Base-by-base conservation (phyloP, 2,888 invertebrate species). In the Melieria picta region DNA sequence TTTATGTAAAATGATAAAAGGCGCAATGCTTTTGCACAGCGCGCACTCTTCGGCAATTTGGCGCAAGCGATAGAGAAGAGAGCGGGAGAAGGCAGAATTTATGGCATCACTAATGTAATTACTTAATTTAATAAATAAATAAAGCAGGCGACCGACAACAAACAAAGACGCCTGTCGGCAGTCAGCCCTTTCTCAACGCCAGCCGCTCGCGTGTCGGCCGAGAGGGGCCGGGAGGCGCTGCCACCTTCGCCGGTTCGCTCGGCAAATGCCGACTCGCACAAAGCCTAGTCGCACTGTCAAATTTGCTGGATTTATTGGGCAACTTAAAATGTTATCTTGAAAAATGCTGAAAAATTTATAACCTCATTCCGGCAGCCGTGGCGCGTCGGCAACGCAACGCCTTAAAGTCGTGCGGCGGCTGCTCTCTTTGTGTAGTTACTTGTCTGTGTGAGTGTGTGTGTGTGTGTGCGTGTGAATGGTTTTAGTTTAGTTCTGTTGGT, bases 51-150 rank as follows among this genome's bases (percentile, higher is more conserved):
- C n/a, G 30, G 13, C 16, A 56, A 13, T 56, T 56, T 30, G 7
- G 56, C 9, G 6, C 30, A 30, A 13, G 30, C 6, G 10, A 4
- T 2, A 13, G 30, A 13, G 6, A 56, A 13, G 43, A 60, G 62
- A 11, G 43, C 16, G 16, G 63, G 62, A 56, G 10, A 45, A 63
- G 45, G 30, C 30, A 56, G 46, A 69, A 70, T 70, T 75, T 77
- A 72, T 75, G 78, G 77, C 79, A 75, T 74, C 78, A 77, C 75
- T 74, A 74, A 80, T 79, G 80, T 80, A 82, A 82, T 83, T 82
- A 82, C 81, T 82, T 81, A 78, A 82, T 80, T 82, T 79, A 80
- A 80, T 77, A 79, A 78, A 75, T 77, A 62, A 58, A 55, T 60
- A 68, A 10, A 46, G 45, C 56, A 7, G 7, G 45, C 48, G 10